A percentile compares a stretch with the other conserved stretches of the same genome.
phyloP scores from a whole-genome alignment of 2,888 invertebrate genomes.

The Agrotis clavis region DNA sequence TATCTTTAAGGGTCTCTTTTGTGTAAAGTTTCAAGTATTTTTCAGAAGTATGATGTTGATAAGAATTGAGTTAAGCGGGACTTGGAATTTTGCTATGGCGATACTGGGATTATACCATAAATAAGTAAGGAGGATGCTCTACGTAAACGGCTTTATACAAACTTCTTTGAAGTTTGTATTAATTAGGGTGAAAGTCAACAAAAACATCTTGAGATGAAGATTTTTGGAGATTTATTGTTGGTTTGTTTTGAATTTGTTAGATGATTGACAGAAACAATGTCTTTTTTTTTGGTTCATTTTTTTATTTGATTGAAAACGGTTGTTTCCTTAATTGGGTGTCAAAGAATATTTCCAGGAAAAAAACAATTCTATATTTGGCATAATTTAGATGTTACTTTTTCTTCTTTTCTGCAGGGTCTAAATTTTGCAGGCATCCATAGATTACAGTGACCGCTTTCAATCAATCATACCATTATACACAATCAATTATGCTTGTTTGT shows the following conservation, averaged over 20 bases:
- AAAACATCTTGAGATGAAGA: background rate
- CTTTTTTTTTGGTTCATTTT: background rate
- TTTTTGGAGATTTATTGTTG: background rate
- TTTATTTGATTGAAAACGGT: background rate
- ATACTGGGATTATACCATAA: conserved; percentile 14
- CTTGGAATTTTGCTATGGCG: conserved; percentile 22
- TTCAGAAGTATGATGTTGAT: conserved; percentile 9
- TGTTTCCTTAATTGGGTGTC: background rate
- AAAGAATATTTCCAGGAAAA: background rate
- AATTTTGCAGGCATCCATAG: too few species aligned
- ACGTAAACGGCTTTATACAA: background rate
- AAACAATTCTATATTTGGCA: background rate
- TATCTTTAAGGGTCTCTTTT: conserved; percentile 31
- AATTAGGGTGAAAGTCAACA: conserved; percentile 12
- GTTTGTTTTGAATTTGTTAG: background rate
- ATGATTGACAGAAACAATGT: background rate
- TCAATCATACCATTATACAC: too few species aligned
- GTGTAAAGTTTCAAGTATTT: conserved; percentile 41
- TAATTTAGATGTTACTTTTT: too few species aligned
- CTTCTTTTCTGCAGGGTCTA: too few species aligned
- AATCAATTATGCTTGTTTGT: too few species aligned
- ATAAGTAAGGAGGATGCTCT: background rate
- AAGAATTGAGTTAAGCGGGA: conserved; percentile 25
- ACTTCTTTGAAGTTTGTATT: conserved; percentile 9
- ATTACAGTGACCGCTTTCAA: too few species aligned